Percentiles rank a stretch among this genome's conserved stretches.
Conservation (phyloP, 2,113 vertebrate genomes). For the Microcebus lehilahytsara region DNA sequence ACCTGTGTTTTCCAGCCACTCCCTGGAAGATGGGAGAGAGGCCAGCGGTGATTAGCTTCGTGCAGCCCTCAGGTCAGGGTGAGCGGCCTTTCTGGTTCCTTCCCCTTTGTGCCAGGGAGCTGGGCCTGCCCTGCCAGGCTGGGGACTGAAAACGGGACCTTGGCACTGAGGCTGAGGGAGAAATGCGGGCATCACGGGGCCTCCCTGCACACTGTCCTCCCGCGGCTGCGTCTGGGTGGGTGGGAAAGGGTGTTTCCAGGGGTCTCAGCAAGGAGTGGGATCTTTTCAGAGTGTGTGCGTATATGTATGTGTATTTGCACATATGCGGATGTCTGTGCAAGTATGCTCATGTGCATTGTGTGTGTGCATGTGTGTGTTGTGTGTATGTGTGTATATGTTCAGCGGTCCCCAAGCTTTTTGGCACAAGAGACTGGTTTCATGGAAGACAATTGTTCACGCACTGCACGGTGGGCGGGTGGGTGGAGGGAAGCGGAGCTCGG, state of each 20-base stretch:
- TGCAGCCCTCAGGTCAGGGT: neutral
- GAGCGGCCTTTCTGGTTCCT: neutral
- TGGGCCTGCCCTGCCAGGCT: neutral
- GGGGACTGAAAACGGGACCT: neutral
- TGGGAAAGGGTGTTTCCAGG: neutral
- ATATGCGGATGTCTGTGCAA: too few species aligned
- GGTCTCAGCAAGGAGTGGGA: neutral
- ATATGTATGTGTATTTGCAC: neutral
- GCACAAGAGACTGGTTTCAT: too few species aligned
- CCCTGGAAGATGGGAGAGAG: neutral
- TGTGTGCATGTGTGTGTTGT: too few species aligned
- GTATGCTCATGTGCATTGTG: too few species aligned
- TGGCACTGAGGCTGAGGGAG: too few species aligned
- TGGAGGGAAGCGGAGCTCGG: too few species aligned
- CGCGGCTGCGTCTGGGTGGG: neutral
- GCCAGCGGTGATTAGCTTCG: neutral
- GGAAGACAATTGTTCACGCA: too few species aligned
- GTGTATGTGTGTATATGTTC: neutral
- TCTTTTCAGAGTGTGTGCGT: neutral
- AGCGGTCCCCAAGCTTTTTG: too few species aligned
- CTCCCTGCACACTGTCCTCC: neutral
- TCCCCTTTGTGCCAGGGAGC: neutral
- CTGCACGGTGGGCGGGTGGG: fast-evolving
- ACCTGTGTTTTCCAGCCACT: neutral
- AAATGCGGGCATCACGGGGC: neutral